Evolutionary conservation across 2,888 invertebrate species (phyloP).

Genomic region (Furcula furcula): DNA sequence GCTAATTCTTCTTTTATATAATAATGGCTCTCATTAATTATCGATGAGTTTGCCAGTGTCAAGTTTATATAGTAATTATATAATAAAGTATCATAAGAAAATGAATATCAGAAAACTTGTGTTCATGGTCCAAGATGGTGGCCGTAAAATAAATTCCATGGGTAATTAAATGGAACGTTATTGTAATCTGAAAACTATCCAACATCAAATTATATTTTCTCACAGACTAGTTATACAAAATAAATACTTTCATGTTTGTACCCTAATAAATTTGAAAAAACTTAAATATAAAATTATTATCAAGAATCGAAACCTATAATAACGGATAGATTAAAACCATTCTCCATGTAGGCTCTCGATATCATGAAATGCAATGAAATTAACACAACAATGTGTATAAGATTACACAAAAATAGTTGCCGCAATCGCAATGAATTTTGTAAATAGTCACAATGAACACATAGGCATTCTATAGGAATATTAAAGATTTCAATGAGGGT

Average conservation of each 20-base stretch:
- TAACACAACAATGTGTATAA: conserved; percentile 29
- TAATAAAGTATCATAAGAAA: no score
- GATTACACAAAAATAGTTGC: conserved; percentile 37
- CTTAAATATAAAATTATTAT: conserved; percentile 54
- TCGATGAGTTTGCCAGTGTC: no score
- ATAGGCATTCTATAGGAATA: conserved; percentile 25
- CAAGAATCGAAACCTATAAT: conserved; percentile 44
- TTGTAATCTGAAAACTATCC: conserved; percentile 28
- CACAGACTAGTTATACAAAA: conserved; percentile 64
- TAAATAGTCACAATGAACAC: conserved; percentile 44
- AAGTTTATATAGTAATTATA: no score
- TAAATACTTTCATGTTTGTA: conserved; percentile 69
- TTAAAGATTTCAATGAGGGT: conserved; percentile 29
- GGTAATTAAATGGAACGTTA: not conserved
- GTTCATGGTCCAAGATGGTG: no score
- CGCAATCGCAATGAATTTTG: conserved; percentile 37
- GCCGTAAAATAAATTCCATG: no score
- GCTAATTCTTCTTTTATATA: no score
- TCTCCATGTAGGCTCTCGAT: conserved; percentile 19
- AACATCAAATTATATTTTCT: conserved; percentile 37
- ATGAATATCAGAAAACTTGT: no score
- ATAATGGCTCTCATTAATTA: no score
- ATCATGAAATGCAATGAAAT: conserved; percentile 24
- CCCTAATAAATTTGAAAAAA: conserved; percentile 59
- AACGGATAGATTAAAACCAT: conserved; percentile 42